phyloP scores from a whole-genome alignment of 2,113 vertebrate species.

The Notothenia coriiceps region DNA sequence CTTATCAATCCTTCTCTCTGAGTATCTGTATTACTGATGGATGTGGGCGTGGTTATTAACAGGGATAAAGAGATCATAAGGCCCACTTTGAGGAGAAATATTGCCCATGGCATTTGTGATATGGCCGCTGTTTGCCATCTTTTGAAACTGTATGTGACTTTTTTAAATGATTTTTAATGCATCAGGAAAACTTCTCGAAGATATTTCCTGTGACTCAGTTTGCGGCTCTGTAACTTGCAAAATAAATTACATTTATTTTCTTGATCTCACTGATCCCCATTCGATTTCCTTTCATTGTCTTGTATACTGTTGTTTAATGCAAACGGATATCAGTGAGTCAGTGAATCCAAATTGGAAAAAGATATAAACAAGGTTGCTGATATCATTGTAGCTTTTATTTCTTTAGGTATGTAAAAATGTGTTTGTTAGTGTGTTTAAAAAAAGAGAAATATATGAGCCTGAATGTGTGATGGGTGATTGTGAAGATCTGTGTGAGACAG shows the following conservation, averaged over 20 bases:
- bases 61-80: background rate
- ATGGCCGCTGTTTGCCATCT: background rate
- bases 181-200: background rate
- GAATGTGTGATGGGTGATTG: background rate
- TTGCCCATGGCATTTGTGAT: background rate
- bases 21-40: background rate
- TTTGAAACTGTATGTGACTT: background rate
- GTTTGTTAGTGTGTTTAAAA: too few species aligned
- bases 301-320: background rate
- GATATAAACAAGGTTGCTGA: too few species aligned
- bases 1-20: background rate
- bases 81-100: background rate
- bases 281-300: background rate
- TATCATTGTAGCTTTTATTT: background rate
- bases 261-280: background rate
- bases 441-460: background rate
- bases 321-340: background rate
- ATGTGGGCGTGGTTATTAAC: background rate
- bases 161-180: background rate
- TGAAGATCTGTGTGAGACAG: conserved; percentile 14
- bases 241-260: background rate
- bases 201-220: background rate
- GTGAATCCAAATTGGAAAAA: too few species aligned
- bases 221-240: too few species aligned
- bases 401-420: too few species aligned